Base-by-base conservation (phyloP, 2,888 invertebrate species). In the Drosophila buzzatii region DNA sequence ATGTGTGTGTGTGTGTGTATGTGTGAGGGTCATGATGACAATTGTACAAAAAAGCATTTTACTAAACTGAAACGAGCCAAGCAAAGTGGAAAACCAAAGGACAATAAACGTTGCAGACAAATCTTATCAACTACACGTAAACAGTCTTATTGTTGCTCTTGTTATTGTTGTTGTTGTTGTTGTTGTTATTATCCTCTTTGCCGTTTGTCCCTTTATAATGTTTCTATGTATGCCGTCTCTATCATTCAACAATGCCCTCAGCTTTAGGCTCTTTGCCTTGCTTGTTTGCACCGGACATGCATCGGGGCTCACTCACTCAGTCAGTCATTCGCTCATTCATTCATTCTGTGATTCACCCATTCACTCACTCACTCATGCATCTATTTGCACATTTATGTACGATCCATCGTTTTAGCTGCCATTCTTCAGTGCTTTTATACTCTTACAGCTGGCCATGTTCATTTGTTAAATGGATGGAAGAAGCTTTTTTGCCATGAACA, bases 31-130 rank as follows among this genome's bases (percentile, higher is more conserved):
- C 88, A 85, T 83, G 89, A 85, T 85, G 89, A 85, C 85, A 85
- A 85, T 85, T 85, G 85, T 72, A 75, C 73, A 85, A 64, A 66
- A 76, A 74, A 71, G 62, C 66, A 80, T 72, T 71, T 77, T 65
- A 70, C 59, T 49, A 75, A 78, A 75, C 59, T 70, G 59, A 79
- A 78, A 66, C 72, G 76, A 79, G 77, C 63, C 81, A 76, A 83
- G 72, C 79, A 77, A 81, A 88, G 78, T 85, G 89, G 82, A 81
- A 82, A 81, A 81, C 74, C 87, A 84, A 86, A 83, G 78, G 61
- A 89, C 85, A 82, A 88, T 82, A 88, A 86, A 89, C 82, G 87
- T 73, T 85, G 83, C 73, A 83, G 79, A 86, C 89, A 86, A 89
- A 86, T 86, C 89, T 86, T 86, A 86, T 89, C 89, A 86, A 85